These are phyloP conservation scores for Meteorus colon DNA, from an alignment of 2,888 invertebrate species.

Conservation along the genomic window DNA sequence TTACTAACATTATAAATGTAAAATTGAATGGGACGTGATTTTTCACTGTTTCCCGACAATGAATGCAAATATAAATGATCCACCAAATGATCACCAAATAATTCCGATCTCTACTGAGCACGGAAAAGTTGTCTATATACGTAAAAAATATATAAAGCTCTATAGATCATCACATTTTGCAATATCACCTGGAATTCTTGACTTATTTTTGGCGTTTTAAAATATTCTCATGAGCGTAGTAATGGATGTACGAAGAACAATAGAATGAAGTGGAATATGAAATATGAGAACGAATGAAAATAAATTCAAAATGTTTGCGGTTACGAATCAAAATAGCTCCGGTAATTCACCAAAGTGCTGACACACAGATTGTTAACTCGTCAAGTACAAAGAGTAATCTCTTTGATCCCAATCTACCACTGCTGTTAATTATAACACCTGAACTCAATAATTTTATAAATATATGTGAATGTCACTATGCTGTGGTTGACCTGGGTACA, in stretches of 20 bases:
- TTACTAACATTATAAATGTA: too few relatives aligned
- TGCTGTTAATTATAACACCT: background rate
- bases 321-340: background rate
- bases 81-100: too few relatives aligned
- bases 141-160: too few relatives aligned
- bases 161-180: too few relatives aligned
- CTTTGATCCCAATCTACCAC: background rate
- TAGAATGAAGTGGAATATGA: background rate
- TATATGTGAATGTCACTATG: background rate
- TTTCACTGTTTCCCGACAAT: too few relatives aligned
- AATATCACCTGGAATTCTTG: too few relatives aligned
- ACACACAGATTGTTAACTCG: background rate
- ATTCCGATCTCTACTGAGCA: too few relatives aligned
- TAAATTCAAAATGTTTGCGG: background rate
- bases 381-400: background rate
- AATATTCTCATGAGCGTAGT: background rate
- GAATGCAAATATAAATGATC: too few relatives aligned
- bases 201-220: background rate
- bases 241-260: background rate
- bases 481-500: background rate
- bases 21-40: too few relatives aligned
- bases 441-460: background rate
- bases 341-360: background rate
- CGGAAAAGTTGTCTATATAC: too few relatives aligned
- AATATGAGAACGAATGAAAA: background rate